Conservation (phyloP, 2,797 vertebrate genomes). For the Chloroceryle amazona region DNA sequence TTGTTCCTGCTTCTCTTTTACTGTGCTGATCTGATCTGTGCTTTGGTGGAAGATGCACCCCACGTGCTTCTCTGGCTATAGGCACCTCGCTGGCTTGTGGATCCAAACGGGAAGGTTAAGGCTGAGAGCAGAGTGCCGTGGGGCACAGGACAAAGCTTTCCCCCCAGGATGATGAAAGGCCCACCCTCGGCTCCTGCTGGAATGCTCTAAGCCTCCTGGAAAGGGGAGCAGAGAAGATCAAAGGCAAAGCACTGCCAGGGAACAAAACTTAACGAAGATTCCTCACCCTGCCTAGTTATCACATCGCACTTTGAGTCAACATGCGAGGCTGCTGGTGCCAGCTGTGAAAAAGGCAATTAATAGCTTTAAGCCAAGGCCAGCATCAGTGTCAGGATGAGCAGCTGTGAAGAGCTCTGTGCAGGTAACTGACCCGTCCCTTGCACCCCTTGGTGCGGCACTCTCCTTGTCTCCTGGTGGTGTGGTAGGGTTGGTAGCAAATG, state of each 20-base stretch:
- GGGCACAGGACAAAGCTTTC: neutral
- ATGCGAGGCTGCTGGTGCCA: conserved; percentile 43
- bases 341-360: conserved; percentile 68
- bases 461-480: neutral
- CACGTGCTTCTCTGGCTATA: neutral
- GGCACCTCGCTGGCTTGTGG: neutral
- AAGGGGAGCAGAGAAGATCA: conserved; percentile 34
- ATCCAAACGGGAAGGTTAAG: neutral
- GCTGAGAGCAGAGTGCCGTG: neutral
- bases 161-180: conserved; percentile 43
- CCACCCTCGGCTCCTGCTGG: conserved; percentile 11
- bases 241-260: conserved; percentile 49
- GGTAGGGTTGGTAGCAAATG: neutral
- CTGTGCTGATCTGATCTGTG: neutral
- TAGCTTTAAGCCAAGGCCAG: conserved; percentile 50
- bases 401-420: neutral
- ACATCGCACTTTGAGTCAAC: conserved; percentile 51
- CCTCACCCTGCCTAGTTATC: conserved; percentile 55
- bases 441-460: neutral
- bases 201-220: neutral
- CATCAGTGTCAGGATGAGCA: conserved; percentile 6
- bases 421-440: neutral
- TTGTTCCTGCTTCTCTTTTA: neutral
- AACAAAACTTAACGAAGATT: conserved; percentile 55
- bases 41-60: neutral